These are phyloP conservation scores for Stegastes partitus DNA, from an alignment of 2,113 vertebrate genomes.

Conservation along the genomic window DNA sequence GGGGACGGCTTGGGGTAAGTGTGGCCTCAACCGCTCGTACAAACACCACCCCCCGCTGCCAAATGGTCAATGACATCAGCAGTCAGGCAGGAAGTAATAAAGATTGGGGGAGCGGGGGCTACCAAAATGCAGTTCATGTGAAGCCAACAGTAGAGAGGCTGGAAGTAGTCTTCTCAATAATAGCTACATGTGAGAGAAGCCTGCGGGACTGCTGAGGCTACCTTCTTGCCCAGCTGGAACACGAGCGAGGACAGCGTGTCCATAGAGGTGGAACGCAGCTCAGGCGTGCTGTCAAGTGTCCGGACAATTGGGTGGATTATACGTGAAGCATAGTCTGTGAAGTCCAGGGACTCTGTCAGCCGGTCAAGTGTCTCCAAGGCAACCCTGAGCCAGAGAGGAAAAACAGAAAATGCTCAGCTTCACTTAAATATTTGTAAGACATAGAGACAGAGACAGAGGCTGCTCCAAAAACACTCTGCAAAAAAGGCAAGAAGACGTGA, in stretches of 20 bases:
- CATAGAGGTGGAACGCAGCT: slow-evolving; percentile 94
- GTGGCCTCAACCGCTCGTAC: slow-evolving; percentile 77
- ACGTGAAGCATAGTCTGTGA: slow-evolving; percentile 97
- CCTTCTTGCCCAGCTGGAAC: slow-evolving; percentile 98
- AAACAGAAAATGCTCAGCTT: slow-evolving; percentile 25
- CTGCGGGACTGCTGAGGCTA: slow-evolving; percentile 78
- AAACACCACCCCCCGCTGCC: slow-evolving; percentile 66
- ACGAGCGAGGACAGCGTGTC: slow-evolving; percentile 97
- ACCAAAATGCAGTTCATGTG: slow-evolving; percentile 44
- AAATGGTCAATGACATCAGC: slow-evolving; percentile 74
- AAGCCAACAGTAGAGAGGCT: slow-evolving; percentile 57
- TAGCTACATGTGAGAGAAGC: slow-evolving; percentile 40
- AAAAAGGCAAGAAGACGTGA: slow-evolving; percentile 19
- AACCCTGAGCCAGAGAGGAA: slow-evolving; percentile 84
- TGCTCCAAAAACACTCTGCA: slow-evolving; percentile 1
- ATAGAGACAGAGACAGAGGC: background rate
- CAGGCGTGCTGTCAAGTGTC: slow-evolving; percentile 93
- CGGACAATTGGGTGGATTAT: slow-evolving; percentile 98
- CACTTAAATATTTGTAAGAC: background rate
- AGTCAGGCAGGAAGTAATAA: slow-evolving; percentile 79
- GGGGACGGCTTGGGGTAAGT: slow-evolving; percentile 23
- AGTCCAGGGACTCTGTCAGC: slow-evolving; percentile 96
- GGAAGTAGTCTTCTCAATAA: slow-evolving; percentile 49
- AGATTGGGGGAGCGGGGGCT: slow-evolving; percentile 27
- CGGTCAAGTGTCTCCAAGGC: slow-evolving; percentile 96